Percentiles rank a stretch among this genome's conserved stretches.
Evolutionary conservation across 2,888 invertebrate species (phyloP).

Genomic region (Polydrusus cervinus): DNA sequence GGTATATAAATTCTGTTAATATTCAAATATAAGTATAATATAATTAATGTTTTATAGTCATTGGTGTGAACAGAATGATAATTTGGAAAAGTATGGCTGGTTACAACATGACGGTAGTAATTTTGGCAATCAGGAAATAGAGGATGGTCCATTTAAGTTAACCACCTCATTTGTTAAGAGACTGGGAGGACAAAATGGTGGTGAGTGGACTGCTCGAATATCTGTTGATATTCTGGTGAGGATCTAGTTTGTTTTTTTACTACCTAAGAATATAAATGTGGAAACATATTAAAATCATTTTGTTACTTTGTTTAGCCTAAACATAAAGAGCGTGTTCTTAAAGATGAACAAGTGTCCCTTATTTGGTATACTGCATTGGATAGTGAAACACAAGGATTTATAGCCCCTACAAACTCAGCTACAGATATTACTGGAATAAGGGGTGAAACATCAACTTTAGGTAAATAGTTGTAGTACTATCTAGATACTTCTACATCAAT

Average conservation of each 20-base stretch:
- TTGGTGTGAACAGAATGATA: conserved; percentile 94
- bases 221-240: conserved; percentile 75
- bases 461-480: conserved; percentile 8
- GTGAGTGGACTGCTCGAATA: conserved; percentile 94
- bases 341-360: conserved; percentile 76
- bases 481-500: neutral
- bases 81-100: conserved; percentile 90
- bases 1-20: conserved; percentile 70
- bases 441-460: conserved; percentile 86
- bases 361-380: conserved; percentile 90
- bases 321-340: conserved; percentile 44
- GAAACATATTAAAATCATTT: neutral
- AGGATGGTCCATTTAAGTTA: conserved; percentile 85
- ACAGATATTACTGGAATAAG: conserved; percentile 77
- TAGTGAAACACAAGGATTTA: conserved; percentile 77
- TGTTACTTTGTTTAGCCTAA: conserved; percentile 29
- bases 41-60: conserved; percentile 75
- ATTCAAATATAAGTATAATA: neutral
- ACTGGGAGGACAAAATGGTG: conserved; percentile 85
- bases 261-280: neutral
- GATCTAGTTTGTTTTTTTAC: conserved; percentile 7
- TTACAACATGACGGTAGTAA: conserved; percentile 91
- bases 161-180: conserved; percentile 93
- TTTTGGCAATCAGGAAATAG: conserved; percentile 93
- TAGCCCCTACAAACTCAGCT: conserved; percentile 73